Evolutionary conservation across 2,888 invertebrate genomes (phyloP), one percentile per base, ranked within the genome.

Genomic region (Autographa gamma): DNA sequence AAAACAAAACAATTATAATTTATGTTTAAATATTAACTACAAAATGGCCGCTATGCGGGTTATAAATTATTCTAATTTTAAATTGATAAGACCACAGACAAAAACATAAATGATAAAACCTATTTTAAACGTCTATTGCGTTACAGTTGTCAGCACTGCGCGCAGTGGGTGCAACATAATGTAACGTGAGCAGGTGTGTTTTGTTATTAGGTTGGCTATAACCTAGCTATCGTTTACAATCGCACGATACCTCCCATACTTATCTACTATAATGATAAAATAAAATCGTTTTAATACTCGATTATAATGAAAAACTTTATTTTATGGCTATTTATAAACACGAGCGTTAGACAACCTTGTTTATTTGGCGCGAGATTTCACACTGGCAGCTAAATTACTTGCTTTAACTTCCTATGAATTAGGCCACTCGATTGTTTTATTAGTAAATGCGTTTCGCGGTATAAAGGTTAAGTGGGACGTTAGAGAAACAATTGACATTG

Each of bases 201-300:
- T 56, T 68, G 82, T 75, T 81, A 13, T 56, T 13, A 56, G 79
- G 67, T 60, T 32, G 59, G 31, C 38, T 16, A 31, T 14, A 18
- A 68, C 60, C 66, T 7, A 31, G 31, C 74, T 79, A 78, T 79
- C 79, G 69, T 14, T 70, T 60, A 54, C 63, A 79, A 77, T 77
- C 76, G 60, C 70, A 48, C 48, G 61, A 64, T 38, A 58, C 56
- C 52, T 69, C 61, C 41, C 1, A n/a, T 25, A 58, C 41, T 72
- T 77, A 80, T 80, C 80, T 72, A 65, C 59, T 65, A 65, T 66
- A 61, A 52, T 72, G 80, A 80, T 77, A 80, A 48, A 77, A 76
- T 54, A 65, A 68, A 77, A 77, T 72, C 60, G 65, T 48, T 71
- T 56, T 76, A 68, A 58, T 54, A 71, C 34, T 71, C 66, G 60